A percentile compares a stretch with the other conserved stretches of the same genome.
Evolutionary conservation across 2,113 vertebrate species (phyloP).

Genomic region (Pterophyllum scalare): DNA sequence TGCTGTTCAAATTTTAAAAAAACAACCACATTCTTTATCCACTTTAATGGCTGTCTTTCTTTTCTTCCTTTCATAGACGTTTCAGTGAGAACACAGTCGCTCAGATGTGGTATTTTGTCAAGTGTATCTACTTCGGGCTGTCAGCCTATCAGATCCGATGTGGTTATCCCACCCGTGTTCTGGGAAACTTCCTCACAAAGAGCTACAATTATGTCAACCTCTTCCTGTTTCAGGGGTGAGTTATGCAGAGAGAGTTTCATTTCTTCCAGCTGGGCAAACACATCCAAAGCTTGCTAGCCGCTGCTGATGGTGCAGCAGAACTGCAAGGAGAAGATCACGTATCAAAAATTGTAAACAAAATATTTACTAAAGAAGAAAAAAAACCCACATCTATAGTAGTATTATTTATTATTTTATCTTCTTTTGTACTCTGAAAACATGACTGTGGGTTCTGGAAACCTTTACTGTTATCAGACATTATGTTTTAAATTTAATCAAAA

Average conservation of each 20-base stretch:
- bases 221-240: conserved; percentile 99
- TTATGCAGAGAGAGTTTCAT: background rate
- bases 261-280: conserved; percentile 49
- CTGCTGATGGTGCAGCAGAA: background rate
- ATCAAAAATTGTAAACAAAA: background rate
- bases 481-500: background rate
- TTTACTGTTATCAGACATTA: background rate
- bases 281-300: background rate
- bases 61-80: conserved; percentile 82
- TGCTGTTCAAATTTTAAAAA: background rate
- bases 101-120: conserved; percentile 99
- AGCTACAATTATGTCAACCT: conserved; percentile 99
- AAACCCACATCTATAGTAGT: background rate
- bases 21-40: background rate
- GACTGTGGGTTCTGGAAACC: too few relatives aligned
- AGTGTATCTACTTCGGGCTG: conserved; percentile 97
- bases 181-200: conserved; percentile 99
- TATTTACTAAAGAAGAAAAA: background rate
- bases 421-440: too few relatives aligned
- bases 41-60: background rate
- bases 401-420: too few relatives aligned
- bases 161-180: conserved; percentile 96
- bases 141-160: conserved; percentile 99
- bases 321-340: background rate
- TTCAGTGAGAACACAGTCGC: conserved; percentile 96